Evolutionary conservation across 2,888 invertebrate genomes (phyloP).

Genomic region (Rhagium mordax): DNA sequence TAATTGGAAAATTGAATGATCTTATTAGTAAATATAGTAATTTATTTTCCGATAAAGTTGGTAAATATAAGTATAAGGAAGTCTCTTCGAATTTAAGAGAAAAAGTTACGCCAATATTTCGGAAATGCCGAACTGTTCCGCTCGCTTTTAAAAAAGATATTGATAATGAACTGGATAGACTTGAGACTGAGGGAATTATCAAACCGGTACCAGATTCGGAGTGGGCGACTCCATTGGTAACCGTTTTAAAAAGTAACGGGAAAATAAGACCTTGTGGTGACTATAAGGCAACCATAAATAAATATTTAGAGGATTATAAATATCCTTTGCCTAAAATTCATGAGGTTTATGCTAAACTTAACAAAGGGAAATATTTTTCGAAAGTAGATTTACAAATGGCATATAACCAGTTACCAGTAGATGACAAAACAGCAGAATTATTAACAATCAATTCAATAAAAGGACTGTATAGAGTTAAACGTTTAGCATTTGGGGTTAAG

Average conservation of each 20-base stretch:
- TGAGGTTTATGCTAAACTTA: constrained; percentile 27
- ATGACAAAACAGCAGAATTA: constrained; percentile 57
- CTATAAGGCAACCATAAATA: constrained; percentile 52
- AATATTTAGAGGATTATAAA: constrained; percentile 42
- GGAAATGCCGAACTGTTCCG: constrained; percentile 7
- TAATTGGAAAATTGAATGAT: background rate
- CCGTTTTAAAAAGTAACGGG: constrained; percentile 48
- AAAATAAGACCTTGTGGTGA: constrained; percentile 52
- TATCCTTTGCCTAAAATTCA: constrained; percentile 41
- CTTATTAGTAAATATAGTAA: no score
- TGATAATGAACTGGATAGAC: constrained; percentile 28
- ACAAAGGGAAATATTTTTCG: constrained; percentile 40
- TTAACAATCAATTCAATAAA: constrained; percentile 56
- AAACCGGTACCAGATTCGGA: constrained; percentile 13
- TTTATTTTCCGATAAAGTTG: background rate
- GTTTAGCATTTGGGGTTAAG: constrained; percentile 64
- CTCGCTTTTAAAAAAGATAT: background rate
- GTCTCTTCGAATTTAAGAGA: constrained; percentile 28
- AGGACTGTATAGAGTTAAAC: constrained; percentile 57
- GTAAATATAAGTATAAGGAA: constrained; percentile 21
- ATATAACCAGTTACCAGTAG: constrained; percentile 61
- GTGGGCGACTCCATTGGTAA: constrained; percentile 52
- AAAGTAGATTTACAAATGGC: constrained; percentile 53
- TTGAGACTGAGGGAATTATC: constrained; percentile 35
- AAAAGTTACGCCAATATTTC: constrained; percentile 16